phyloP scores from a whole-genome alignment of 2,113 vertebrate genomes.

The Numenius arquata region DNA sequence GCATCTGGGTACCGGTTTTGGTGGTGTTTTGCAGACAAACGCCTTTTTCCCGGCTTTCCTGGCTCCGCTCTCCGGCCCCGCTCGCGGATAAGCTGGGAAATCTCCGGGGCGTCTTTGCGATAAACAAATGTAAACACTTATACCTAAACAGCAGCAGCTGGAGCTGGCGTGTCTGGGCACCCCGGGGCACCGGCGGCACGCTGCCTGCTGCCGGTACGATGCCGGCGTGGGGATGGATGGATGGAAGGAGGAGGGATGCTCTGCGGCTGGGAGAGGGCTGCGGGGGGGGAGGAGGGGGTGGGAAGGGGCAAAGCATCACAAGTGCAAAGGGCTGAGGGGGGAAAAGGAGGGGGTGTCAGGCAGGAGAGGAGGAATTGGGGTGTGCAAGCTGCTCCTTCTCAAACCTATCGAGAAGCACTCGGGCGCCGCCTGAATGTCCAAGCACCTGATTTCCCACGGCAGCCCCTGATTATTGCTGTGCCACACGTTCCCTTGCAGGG shows the following conservation, averaged over 20 bases:
- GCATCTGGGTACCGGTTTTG: accelerated
- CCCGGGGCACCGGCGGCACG: not conserved
- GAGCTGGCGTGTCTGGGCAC: not conserved
- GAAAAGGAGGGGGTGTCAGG: too few relatives aligned
- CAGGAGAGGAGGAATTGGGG: not conserved
- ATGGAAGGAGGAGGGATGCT: not conserved
- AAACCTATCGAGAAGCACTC: accelerated
- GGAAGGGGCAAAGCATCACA: not conserved
- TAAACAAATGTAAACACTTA: conserved; percentile 21
- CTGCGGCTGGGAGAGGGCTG: not conserved
- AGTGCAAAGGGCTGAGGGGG: not conserved
- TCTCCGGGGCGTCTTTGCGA: conserved; percentile 18
- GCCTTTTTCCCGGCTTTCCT: not conserved
- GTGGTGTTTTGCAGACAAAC: not conserved
- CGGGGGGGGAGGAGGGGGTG: accelerated
- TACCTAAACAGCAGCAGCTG: conserved; percentile 23
- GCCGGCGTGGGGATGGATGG: not conserved
- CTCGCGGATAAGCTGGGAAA: not conserved
- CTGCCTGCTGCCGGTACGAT: not conserved
- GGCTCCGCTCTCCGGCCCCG: not conserved
- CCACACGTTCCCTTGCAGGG: not conserved
- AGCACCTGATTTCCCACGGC: not conserved
- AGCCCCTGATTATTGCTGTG: not conserved
- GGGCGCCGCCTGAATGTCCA: accelerated
- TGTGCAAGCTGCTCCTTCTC: not conserved